Evolutionary conservation across 2,113 vertebrate genomes (phyloP).

Genomic region (Castor canadensis): DNA sequence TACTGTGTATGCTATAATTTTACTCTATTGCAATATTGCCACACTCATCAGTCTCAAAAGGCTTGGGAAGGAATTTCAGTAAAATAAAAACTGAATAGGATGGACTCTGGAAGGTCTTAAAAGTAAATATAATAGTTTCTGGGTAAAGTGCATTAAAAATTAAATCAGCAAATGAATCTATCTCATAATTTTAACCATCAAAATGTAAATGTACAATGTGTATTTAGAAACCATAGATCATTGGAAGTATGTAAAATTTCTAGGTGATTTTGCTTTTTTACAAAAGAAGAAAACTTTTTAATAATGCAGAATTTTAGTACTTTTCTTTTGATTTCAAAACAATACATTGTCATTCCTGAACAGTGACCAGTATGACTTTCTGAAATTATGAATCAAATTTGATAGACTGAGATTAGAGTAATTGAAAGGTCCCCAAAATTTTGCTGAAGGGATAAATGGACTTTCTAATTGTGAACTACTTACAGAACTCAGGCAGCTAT

Average conservation of each 20-base stretch:
- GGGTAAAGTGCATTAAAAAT: background rate
- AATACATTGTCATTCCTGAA: background rate
- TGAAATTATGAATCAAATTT: background rate
- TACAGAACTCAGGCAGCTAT: too few species aligned
- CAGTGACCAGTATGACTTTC: background rate
- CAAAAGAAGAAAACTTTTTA: background rate
- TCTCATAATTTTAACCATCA: background rate
- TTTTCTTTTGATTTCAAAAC: background rate
- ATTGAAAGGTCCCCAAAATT: background rate
- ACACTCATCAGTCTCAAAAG: background rate
- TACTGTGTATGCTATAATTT: background rate
- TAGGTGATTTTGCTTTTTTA: background rate
- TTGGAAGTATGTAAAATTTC: background rate
- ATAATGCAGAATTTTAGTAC: background rate
- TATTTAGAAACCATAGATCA: background rate
- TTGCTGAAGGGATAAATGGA: background rate
- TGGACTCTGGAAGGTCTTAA: background rate
- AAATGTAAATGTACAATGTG: background rate
- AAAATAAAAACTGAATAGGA: slow-evolving; percentile 15
- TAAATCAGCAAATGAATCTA: background rate
- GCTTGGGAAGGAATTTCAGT: background rate
- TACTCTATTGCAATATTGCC: background rate
- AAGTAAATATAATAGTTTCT: slow-evolving; percentile 1
- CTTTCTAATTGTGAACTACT: background rate
- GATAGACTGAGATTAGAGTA: background rate